A percentile compares a stretch with the other conserved stretches of the same genome.
phyloP scores from a whole-genome alignment of 2,797 vertebrate species.

The Alectoris magna region DNA sequence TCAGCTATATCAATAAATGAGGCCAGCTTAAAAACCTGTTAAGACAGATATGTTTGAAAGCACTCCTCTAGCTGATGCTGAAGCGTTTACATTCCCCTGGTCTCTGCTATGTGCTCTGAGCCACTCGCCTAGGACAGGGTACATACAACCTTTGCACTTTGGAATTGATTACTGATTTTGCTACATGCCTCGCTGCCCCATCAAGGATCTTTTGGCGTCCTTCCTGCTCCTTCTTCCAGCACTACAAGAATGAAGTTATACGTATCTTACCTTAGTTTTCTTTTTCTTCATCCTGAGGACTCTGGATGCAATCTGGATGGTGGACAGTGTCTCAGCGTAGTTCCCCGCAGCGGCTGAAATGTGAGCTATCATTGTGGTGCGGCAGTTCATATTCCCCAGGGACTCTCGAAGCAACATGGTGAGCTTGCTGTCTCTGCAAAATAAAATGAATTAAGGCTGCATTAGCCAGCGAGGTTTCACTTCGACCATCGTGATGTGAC shows the following conservation, averaged over 20 bases:
- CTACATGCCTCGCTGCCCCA: background rate
- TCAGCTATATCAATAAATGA: constrained; percentile 1
- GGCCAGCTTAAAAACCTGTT: constrained; percentile 24
- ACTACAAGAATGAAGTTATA: background rate
- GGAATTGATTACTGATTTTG: background rate
- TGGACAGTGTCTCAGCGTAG: constrained; percentile 91
- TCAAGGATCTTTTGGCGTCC: background rate
- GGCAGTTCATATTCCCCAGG: constrained; percentile 92
- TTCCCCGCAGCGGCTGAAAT: constrained; percentile 87
- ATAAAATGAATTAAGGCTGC: constrained; percentile 76
- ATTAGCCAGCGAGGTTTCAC: constrained; percentile 71
- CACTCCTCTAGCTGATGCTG: background rate
- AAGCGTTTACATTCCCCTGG: background rate
- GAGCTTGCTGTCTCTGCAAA: constrained; percentile 91
- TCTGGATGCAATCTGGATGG: constrained; percentile 92
- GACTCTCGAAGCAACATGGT: constrained; percentile 95
- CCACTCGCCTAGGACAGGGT: background rate
- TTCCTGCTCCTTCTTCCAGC: background rate
- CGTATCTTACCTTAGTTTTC: constrained; percentile 89
- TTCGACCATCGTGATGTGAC: constrained; percentile 54
- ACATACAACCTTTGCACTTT: background rate
- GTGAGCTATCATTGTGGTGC: constrained; percentile 93
- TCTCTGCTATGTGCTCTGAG: background rate
- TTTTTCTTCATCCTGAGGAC: constrained; percentile 95
- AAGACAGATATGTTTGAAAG: background rate